Evolutionary conservation across 2,797 vertebrate genomes (phyloP).

Genomic region (Syngnathus rostellatus): DNA sequence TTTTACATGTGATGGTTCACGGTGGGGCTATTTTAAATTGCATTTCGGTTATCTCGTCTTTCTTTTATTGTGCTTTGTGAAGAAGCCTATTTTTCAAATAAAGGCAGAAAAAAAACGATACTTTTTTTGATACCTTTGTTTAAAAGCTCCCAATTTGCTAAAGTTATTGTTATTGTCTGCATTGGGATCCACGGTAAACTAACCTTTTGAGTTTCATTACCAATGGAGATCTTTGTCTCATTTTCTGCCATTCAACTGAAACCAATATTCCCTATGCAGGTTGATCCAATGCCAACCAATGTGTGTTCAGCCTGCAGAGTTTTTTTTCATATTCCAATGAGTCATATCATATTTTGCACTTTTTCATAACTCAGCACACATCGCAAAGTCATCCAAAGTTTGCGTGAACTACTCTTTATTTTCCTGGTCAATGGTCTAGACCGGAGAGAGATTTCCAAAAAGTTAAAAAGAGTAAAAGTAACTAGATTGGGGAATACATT

Average conservation of each 20-base stretch:
- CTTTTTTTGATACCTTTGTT: background rate
- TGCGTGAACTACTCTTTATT: background rate
- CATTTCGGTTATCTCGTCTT: too few species aligned
- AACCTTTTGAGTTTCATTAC: background rate
- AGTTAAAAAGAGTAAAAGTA: background rate
- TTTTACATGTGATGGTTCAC: background rate
- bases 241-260: background rate
- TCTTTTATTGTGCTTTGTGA: too few species aligned
- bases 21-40: background rate
- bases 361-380: background rate
- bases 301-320: background rate
- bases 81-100: too few species aligned
- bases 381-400: background rate
- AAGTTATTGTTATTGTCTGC: background rate
- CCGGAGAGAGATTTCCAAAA: background rate
- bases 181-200: background rate
- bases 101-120: too few species aligned
- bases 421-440: conserved; percentile 3
- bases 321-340: background rate
- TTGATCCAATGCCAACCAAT: background rate
- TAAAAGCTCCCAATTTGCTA: background rate
- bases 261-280: background rate
- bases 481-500: background rate
- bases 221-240: background rate
- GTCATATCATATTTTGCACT: background rate